Evolutionary conservation across 2,797 vertebrate species (phyloP), one percentile per base, ranked within the genome.

Genomic region (Basileuterus tristriatus): DNA sequence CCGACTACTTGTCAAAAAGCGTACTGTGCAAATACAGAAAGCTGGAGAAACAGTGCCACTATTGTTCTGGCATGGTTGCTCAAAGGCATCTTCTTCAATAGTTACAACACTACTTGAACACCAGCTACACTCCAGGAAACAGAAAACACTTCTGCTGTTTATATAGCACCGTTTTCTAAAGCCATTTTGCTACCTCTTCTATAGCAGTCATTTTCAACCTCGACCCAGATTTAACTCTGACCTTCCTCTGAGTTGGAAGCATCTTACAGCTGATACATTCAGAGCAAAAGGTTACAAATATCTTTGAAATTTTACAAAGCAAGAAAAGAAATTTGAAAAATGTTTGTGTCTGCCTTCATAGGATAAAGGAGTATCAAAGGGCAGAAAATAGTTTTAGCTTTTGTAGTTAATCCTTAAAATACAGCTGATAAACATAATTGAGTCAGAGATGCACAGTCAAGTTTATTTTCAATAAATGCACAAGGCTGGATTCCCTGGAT

Each of bases 251-350:
- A 75, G 87, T 11, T 91, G 72, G 94, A 95, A 89, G 87, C 76
- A 91, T 76, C 92, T 92, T 79, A 91, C 50, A 88, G 83, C 72
- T 56, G 55, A 56, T 56, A 56, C 22, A 52, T 55, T 88, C 84
- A 86, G 69, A 58, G 59, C 82, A 93, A 95, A 96, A 96, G 94
- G 91, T 92, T 91, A 91, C 72, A 96, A 95, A 76, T 88, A 89
- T 41, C 82, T 93, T 82, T 91, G 69, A 96, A 94, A 95, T 83
- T 67, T 69, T 83, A 87, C 62, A 91, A 92, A 92, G 91, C 43
- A 86, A 62, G 17, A 17, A 67, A 81, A 68, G 37, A 83, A 37
- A n/a, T 3, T 3, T 49, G 20, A 68, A 83, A 93, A 83, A 71
- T 1, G 0, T 89, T 89, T 92, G 32, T 83, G 72, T 30, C 23